These are phyloP conservation scores for Drosophila paulistorum DNA, from an alignment of 1,140 invertebrate genomes.

Conservation along the genomic window DNA sequence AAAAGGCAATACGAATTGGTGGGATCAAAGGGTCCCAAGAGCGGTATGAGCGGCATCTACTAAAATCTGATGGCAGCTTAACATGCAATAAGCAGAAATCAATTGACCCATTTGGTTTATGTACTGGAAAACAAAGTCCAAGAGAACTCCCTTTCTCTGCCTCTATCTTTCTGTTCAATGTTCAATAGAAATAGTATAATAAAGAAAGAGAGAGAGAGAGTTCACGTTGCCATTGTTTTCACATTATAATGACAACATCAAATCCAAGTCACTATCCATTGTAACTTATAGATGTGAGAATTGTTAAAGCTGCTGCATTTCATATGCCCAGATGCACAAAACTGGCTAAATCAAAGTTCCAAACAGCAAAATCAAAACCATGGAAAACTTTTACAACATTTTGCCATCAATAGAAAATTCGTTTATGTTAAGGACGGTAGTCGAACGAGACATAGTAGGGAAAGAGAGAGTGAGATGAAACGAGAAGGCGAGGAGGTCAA, in stretches of 20 bases:
- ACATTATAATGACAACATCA: slow-evolving; percentile 62
- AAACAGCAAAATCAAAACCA: slow-evolving; percentile 7
- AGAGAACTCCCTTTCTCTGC: slow-evolving; percentile 13
- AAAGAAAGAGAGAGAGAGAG: neutral
- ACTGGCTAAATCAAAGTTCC: neutral
- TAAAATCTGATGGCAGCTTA: slow-evolving; percentile 70
- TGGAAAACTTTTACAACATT: slow-evolving; percentile 59
- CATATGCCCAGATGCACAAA: slow-evolving; percentile 56
- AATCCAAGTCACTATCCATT: slow-evolving; percentile 50
- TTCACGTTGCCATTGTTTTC: slow-evolving; percentile 52
- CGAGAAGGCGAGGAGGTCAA: slow-evolving; percentile 28
- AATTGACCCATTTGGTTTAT: slow-evolving; percentile 77
- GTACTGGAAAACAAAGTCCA: slow-evolving; percentile 56
- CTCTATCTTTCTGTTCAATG: neutral
- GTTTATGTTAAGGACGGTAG: slow-evolving; percentile 8
- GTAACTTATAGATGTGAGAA: slow-evolving; percentile 48
- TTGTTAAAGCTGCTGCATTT: slow-evolving; percentile 66
- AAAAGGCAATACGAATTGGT: slow-evolving; percentile 18
- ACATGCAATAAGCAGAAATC: slow-evolving; percentile 75
- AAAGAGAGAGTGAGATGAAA: neutral
- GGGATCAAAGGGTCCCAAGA: neutral
- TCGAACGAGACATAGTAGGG: neutral
- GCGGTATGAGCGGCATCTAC: slow-evolving; percentile 13
- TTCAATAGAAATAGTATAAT: neutral
- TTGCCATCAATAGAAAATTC: slow-evolving; percentile 64